phyloP scores from a whole-genome alignment of 2,888 invertebrate species.

The Agrenia bidenticulata region DNA sequence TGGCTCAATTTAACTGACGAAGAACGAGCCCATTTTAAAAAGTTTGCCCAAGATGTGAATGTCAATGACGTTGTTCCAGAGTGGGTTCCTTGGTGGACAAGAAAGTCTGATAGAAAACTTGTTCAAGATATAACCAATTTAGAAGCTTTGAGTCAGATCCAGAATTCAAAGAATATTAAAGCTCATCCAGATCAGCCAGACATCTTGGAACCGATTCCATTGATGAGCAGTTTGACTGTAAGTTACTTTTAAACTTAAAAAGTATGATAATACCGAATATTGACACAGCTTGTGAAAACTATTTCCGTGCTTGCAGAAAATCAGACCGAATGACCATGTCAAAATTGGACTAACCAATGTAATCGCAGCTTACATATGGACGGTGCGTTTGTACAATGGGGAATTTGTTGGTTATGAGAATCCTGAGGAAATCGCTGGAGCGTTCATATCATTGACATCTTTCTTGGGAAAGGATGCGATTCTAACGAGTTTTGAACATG shows the following conservation, averaged over 20 bases:
- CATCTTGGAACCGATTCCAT: conserved; percentile 28
- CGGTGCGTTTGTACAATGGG: conserved; percentile 34
- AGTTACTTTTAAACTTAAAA: conserved; percentile 6
- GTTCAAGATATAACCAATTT: conserved; percentile 14
- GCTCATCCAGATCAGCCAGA: conserved; percentile 22
- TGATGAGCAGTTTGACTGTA: conserved; percentile 40
- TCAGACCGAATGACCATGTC: conserved; percentile 36
- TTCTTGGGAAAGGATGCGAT: conserved; percentile 32
- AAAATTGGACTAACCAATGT: conserved; percentile 38
- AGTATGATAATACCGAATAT: not conserved
- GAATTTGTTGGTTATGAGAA: conserved; percentile 29
- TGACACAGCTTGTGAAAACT: no score
- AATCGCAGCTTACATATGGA: conserved; percentile 37
- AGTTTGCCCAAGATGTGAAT: conserved; percentile 23
- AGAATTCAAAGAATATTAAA: not conserved
- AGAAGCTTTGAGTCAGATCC: conserved; percentile 22
- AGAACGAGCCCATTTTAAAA: conserved; percentile 47
- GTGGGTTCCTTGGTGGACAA: conserved; percentile 45
- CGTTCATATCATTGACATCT: conserved; percentile 34
- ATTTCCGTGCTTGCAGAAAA: conserved; percentile 26
- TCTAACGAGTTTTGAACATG: conserved; percentile 32
- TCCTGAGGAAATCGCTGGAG: conserved; percentile 30
- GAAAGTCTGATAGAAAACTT: conserved; percentile 25
- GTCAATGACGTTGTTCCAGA: conserved; percentile 34
- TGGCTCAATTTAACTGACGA: conserved; percentile 48